Base-by-base conservation (phyloP, 1,140 invertebrate species). In the Drosophila tani region DNA sequence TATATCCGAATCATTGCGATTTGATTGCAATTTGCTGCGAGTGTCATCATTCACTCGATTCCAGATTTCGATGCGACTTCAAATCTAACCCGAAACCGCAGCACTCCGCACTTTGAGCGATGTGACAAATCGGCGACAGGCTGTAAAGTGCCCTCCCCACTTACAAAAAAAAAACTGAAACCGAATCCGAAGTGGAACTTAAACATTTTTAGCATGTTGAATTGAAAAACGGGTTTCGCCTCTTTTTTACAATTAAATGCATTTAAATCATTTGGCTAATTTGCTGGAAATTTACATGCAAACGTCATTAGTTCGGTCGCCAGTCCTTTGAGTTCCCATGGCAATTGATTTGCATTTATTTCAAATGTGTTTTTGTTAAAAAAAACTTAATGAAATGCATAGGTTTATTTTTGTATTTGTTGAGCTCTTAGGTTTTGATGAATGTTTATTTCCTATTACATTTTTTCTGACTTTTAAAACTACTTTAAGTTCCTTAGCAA, bases 201-300 rank as follows among this genome's bases (percentile, higher is more conserved):
- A 17, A 12, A 40, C 47, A 67, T 21, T 67, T 40, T 11, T 17
- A 35, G 27, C 67, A 40, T 46, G 50, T n/a, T 66, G 75, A 84
- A 88, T 78, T 53, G 69, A 71, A 80, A 91, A 91, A 91, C 87
- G 35, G 53, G 82, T 88, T 88, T 88, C 15, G 43, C 17, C 29
- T 53, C 21, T 65, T 74, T 74, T 49, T 47, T 62, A 87, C 79
- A 75, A 38, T 57, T 57, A 88, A 90, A 75, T 71, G 75, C 81
- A 75, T 86, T 91, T 82, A 86, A 90, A 85, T 90, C 81, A 82
- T 69, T 90, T 66, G 80, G 41, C 27, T 79, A 90, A 88, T 79
- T 75, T 79, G 81, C 53, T 50, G 35, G 53, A 43, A 67, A 88
- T 90, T 81, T 82, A 80, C 88, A 91, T 91, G 67, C 47, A 71